Conservation (phyloP, 2,797 vertebrate genomes). For the Synanceia verrucosa region DNA sequence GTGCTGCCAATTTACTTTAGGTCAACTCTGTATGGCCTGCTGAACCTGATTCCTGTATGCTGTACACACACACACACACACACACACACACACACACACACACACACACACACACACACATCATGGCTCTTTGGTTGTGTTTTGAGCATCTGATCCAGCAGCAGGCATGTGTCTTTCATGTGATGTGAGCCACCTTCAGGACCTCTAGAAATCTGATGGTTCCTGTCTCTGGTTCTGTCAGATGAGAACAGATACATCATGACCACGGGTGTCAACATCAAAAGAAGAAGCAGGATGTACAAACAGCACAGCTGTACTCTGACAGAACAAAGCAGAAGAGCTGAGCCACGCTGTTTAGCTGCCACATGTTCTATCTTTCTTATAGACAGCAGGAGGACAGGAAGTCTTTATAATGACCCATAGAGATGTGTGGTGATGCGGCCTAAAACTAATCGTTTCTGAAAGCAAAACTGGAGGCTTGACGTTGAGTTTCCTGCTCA, state of each 20-base stretch:
- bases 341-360: background rate
- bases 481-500: too few species aligned
- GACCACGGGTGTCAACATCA: constrained; percentile 11
- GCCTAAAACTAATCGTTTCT: background rate
- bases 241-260: constrained; percentile 8
- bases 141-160: background rate
- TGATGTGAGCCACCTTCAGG: constrained; percentile 5
- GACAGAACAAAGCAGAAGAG: constrained; percentile 37
- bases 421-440: background rate
- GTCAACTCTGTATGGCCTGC: background rate
- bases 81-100: background rate
- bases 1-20: constrained; percentile 7
- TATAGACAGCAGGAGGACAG: background rate
- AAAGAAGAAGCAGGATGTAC: constrained; percentile 7
- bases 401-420: background rate
- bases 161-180: constrained; percentile 23
- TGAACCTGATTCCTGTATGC: constrained; percentile 5
- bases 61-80: background rate
- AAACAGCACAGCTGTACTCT: constrained; percentile 10
- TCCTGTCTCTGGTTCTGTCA: constrained; percentile 7
- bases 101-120: background rate
- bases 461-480: background rate
- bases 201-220: constrained; percentile 11
- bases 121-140: background rate
- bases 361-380: constrained; percentile 6